These are phyloP conservation scores for Catotricha subobsoleta DNA, from an alignment of 2,888 invertebrate species.

Conservation along the genomic window DNA sequence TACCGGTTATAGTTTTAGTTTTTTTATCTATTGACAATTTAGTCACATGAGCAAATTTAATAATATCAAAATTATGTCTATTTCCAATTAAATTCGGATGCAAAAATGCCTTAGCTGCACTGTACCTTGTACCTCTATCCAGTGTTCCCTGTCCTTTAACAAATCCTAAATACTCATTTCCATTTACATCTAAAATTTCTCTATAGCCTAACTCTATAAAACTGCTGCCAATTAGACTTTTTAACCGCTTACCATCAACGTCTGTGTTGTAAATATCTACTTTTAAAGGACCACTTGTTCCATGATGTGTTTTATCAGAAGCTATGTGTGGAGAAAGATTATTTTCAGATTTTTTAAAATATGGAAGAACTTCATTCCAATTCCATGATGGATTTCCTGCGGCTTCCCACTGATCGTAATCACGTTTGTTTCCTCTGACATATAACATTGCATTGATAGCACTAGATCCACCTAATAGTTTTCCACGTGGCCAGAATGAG, in stretches of 20 bases:
- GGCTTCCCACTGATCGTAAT: conserved; percentile 37
- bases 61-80: conserved; percentile 25
- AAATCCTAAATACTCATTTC: conserved; percentile 47
- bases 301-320: conserved; percentile 33
- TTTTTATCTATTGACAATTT: conserved; percentile 29
- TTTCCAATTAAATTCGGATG: conserved; percentile 30
- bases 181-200: conserved; percentile 42
- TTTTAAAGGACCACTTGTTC: conserved; percentile 38
- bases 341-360: conserved; percentile 48
- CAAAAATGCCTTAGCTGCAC: conserved; percentile 52
- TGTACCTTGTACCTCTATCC: conserved; percentile 47
- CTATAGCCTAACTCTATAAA: conserved; percentile 44
- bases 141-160: conserved; percentile 47
- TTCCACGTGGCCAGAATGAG: conserved; percentile 42
- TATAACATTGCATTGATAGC: conserved; percentile 47
- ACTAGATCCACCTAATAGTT: conserved; percentile 40
- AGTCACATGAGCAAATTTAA: conserved; percentile 33
- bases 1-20: conserved; percentile 20
- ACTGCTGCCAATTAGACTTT: conserved; percentile 41
- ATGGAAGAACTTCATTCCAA: conserved; percentile 32
- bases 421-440: conserved; percentile 41
- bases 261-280: conserved; percentile 32
- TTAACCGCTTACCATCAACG: conserved; percentile 24
- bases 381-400: conserved; percentile 35
- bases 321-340: conserved; percentile 40